phyloP scores from a whole-genome alignment of 1,140 invertebrate genomes.

The Sogatella furcifera region DNA sequence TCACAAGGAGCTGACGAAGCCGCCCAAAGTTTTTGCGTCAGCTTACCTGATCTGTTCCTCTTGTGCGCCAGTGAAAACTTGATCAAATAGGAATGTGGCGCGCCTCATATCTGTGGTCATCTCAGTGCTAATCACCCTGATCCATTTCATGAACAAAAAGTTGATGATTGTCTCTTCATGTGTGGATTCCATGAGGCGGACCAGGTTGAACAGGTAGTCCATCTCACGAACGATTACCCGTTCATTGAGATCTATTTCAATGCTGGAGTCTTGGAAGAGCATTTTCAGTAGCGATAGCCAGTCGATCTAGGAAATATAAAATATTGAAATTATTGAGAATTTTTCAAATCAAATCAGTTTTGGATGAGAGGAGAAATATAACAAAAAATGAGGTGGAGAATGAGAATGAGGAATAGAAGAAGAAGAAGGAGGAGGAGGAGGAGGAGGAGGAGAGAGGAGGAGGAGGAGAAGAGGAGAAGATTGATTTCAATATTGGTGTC shows the following conservation, averaged over 20 bases:
- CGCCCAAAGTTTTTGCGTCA: no score
- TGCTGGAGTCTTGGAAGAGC: slow-evolving; percentile 19
- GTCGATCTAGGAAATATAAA: no score
- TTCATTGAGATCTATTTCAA: slow-evolving; percentile 21
- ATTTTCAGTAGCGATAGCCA: slow-evolving; percentile 24
- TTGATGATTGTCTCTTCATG: slow-evolving; percentile 32
- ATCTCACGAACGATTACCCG: slow-evolving; percentile 26
- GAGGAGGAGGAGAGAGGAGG: no score
- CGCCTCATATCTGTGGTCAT: slow-evolving; percentile 34
- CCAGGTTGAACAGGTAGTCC: slow-evolving; percentile 26
- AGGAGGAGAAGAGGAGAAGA: no score
- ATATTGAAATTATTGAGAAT: no score
- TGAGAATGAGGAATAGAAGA: no score
- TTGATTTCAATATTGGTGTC: no score
- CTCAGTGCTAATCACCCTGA: slow-evolving; percentile 36
- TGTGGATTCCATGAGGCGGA: slow-evolving; percentile 22
- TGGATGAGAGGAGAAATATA: no score
- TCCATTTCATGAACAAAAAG: slow-evolving; percentile 44
- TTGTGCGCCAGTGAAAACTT: slow-evolving; percentile 31
- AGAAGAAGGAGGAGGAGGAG: no score
- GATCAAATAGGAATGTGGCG: slow-evolving; percentile 36
- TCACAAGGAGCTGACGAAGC: no score
- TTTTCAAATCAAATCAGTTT: no score
- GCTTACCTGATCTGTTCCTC: slow-evolving; percentile 28
- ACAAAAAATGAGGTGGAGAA: no score